Conservation (phyloP, 2,113 vertebrate genomes). For the Meleagris gallopavo region DNA sequence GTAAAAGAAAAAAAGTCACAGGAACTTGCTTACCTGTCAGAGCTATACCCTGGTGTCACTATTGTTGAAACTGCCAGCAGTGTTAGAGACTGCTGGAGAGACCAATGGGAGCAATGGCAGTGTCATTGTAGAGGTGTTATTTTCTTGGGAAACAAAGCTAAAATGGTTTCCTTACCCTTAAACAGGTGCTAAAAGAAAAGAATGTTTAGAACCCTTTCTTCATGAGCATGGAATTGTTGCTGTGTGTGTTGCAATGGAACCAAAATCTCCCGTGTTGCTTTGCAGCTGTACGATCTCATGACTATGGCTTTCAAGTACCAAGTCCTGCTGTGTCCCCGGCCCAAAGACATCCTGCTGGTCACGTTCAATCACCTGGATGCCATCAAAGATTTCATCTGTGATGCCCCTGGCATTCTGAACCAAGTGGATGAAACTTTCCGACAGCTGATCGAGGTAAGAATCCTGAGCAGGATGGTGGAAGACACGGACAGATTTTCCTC, state of each 20-base stretch:
- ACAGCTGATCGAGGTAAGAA: constrained; percentile 89
- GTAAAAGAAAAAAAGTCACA: background rate
- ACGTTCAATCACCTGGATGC: constrained; percentile 98
- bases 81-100: background rate
- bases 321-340: constrained; percentile 92
- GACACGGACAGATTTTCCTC: fast-evolving
- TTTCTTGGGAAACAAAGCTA: background rate
- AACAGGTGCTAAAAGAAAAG: background rate
- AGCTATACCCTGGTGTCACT: fast-evolving
- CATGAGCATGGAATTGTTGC: no score
- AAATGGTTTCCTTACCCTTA: background rate
- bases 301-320: constrained; percentile 99
- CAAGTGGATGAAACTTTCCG: constrained; percentile 92
- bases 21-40: background rate
- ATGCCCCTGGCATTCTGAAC: constrained; percentile 87
- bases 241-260: background rate
- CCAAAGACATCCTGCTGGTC: constrained; percentile 93
- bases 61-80: background rate
- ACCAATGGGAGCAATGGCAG: background rate
- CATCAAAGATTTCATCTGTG: constrained; percentile 92
- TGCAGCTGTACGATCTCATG: constrained; percentile 97
- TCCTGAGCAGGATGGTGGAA: background rate
- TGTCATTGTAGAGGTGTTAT: background rate
- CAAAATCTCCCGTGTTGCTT: background rate
- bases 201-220: background rate